A percentile compares a stretch with the other conserved stretches of the same genome.
Conservation (phyloP, 2,113 vertebrate genomes). For the Crotalus helleri region DNA sequence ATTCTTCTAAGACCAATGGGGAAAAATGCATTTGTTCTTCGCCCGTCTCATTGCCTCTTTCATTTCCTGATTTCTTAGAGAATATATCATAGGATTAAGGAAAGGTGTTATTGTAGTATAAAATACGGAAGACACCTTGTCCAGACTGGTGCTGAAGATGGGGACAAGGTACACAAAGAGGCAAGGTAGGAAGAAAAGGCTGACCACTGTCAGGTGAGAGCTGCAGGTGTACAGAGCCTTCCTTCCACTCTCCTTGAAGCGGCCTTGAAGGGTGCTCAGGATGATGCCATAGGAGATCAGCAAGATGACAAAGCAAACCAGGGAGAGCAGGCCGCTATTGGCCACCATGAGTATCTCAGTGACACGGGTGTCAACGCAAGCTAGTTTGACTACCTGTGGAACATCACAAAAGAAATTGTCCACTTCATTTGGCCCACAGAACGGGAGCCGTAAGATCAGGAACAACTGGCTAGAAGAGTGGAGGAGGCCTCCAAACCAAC, state of each 20-base stretch:
- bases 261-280: conserved; percentile 39
- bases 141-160: conserved; percentile 42
- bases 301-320: conserved; percentile 54
- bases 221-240: conserved; percentile 58
- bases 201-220: conserved; percentile 56
- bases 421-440: conserved; percentile 56
- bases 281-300: conserved; percentile 54
- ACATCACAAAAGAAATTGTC: conserved; percentile 66
- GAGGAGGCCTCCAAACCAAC: conserved; percentile 58
- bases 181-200: conserved; percentile 60
- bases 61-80: conserved; percentile 58
- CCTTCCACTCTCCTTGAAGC: conserved; percentile 7
- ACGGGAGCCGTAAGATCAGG: conserved; percentile 50
- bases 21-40: not conserved
- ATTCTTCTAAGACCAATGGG: no score
- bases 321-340: conserved; percentile 53
- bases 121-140: conserved; percentile 52
- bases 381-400: conserved; percentile 58
- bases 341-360: conserved; percentile 60
- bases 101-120: conserved; percentile 58
- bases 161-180: conserved; percentile 60
- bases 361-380: conserved; percentile 52
- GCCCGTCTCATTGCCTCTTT: conserved; percentile 30
- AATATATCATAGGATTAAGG: conserved; percentile 63
- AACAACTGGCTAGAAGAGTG: conserved; percentile 56